Evolutionary conservation across 2,888 invertebrate genomes (phyloP).

Genomic region (Andrena trimmerana): DNA sequence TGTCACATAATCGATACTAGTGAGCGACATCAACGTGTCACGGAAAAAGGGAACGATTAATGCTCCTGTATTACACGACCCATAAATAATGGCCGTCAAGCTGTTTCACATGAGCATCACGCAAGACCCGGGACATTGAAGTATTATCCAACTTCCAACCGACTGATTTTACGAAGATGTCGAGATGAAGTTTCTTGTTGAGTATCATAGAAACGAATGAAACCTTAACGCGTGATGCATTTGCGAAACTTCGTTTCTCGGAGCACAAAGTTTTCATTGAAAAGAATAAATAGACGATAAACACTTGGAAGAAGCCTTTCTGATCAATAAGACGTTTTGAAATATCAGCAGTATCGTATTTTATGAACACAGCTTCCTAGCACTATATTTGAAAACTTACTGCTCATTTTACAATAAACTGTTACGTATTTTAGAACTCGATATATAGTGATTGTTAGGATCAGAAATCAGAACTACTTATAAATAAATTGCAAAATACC

Average conservation of each 20-base stretch:
- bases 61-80: background rate
- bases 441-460: too few species aligned
- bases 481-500: too few species aligned
- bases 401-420: too few species aligned
- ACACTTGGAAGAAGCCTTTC: background rate
- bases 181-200: background rate
- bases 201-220: background rate
- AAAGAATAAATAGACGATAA: background rate
- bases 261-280: background rate
- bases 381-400: too few species aligned
- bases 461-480: too few species aligned
- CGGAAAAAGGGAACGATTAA: background rate
- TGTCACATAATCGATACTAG: background rate
- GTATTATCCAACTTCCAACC: conserved; percentile 14
- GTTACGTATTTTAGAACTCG: too few species aligned
- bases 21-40: background rate
- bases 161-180: conserved; percentile 14
- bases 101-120: conserved; percentile 11
- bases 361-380: too few species aligned
- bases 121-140: conserved; percentile 7
- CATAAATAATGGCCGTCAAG: conserved; percentile 24
- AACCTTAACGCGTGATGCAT: background rate
- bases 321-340: background rate
- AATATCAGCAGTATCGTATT: too few species aligned
- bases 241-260: background rate